Percentiles rank a stretch among this genome's conserved stretches.
These are phyloP conservation scores for Podarcis lilfordi DNA, from an alignment of 2,797 vertebrate species.

Conservation along the genomic window DNA sequence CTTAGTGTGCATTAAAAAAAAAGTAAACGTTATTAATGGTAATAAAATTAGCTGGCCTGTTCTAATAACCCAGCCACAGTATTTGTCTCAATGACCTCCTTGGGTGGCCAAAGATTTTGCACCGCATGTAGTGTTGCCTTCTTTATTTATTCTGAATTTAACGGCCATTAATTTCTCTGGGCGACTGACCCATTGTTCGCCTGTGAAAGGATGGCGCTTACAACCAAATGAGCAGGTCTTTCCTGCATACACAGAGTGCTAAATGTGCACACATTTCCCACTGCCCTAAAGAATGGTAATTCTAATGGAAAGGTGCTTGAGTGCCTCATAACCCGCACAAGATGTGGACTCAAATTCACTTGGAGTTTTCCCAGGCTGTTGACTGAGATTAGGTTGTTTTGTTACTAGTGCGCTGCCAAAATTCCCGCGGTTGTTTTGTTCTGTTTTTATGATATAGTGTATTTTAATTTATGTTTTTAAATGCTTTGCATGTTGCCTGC, in stretches of 20 bases:
- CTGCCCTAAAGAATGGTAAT: background rate
- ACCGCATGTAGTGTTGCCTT: slow-evolving; percentile 21
- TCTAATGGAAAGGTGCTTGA: too few relatives aligned
- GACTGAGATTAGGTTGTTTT: too few relatives aligned
- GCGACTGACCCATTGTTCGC: slow-evolving; percentile 39
- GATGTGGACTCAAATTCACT: background rate
- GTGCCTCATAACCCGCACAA: background rate
- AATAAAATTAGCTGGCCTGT: slow-evolving; percentile 79
- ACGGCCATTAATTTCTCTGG: slow-evolving; percentile 55
- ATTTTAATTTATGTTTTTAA: too few relatives aligned
- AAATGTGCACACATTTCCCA: background rate
- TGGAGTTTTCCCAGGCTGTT: too few relatives aligned
- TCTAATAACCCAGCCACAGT: slow-evolving; percentile 72
- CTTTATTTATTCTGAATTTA: slow-evolving; percentile 68
- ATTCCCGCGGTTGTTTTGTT: too few relatives aligned
- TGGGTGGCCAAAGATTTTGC: slow-evolving; percentile 47
- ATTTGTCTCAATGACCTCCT: slow-evolving; percentile 71
- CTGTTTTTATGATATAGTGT: too few relatives aligned
- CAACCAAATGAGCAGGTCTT: background rate
- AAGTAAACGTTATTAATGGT: slow-evolving; percentile 78
- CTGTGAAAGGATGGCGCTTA: background rate
- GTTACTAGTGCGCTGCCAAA: too few relatives aligned
- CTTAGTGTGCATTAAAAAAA: slow-evolving; percentile 74
- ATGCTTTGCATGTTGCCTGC: too few relatives aligned
- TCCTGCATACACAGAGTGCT: background rate